Percentiles rank a stretch among this genome's conserved stretches.
Evolutionary conservation across 2,888 invertebrate species (phyloP).

Genomic region (Disparrhopalites patrizii): DNA sequence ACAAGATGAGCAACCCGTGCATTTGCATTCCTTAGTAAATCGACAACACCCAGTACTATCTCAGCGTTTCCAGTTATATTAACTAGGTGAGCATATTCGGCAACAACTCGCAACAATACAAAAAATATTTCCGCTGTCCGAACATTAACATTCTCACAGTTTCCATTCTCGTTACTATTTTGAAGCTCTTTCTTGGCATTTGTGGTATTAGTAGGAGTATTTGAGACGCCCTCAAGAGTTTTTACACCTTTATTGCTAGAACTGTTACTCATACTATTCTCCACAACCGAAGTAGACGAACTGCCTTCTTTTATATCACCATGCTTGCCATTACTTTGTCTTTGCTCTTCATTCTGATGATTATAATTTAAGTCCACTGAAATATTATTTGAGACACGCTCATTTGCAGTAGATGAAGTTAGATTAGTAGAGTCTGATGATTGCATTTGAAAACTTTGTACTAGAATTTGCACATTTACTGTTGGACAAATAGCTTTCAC

Average conservation of each 20-base stretch:
- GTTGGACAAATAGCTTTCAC: constrained; percentile 40
- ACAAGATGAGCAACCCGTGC: constrained; percentile 89
- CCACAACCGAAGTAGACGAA: neutral
- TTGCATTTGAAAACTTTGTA: constrained; percentile 28
- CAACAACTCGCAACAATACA: constrained; percentile 43
- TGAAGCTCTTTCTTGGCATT: constrained; percentile 6
- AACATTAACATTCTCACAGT: constrained; percentile 9
- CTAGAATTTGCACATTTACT: constrained; percentile 32
- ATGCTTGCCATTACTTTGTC: constrained; percentile 2
- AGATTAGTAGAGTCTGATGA: no score
- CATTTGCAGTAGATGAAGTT: neutral
- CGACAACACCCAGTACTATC: constrained; percentile 60
- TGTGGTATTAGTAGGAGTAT: neutral
- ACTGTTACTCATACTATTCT: constrained; percentile 6
- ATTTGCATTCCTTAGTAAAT: constrained; percentile 80
- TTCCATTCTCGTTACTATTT: constrained; percentile 12
- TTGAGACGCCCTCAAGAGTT: constrained; percentile 4
- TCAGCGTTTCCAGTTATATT: constrained; percentile 45
- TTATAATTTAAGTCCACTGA: constrained; percentile 24
- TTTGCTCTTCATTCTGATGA: constrained; percentile 18
- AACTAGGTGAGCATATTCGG: constrained; percentile 45
- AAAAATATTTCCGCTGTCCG: constrained; percentile 48
- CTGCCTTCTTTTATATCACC: neutral
- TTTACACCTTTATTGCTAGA: neutral
- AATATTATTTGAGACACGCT: neutral